These are phyloP conservation scores for Venturia canescens DNA, from an alignment of 1,140 invertebrate genomes.

Conservation along the genomic window DNA sequence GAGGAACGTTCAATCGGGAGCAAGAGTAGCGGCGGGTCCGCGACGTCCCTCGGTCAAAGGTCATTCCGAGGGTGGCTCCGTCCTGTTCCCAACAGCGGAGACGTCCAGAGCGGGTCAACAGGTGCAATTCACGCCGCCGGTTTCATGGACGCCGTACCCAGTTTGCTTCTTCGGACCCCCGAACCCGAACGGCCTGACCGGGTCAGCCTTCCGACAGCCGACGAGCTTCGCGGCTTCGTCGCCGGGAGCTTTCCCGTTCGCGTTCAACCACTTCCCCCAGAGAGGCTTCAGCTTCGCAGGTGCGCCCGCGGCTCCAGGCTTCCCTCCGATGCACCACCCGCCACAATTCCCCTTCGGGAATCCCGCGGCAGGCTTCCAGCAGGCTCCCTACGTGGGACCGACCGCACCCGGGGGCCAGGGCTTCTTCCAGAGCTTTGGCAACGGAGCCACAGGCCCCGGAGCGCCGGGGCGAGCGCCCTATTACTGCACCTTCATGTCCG, in stretches of 20 bases:
- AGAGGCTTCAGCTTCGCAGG: neutral
- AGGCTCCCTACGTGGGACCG: neutral
- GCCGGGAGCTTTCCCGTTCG: neutral
- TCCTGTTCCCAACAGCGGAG: constrained; percentile 48
- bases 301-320: neutral
- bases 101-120: constrained; percentile 57
- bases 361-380: neutral
- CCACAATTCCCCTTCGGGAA: constrained; percentile 28
- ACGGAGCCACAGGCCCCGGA: constrained; percentile 22
- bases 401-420: constrained; percentile 11
- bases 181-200: neutral
- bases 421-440: neutral
- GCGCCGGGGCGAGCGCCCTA: constrained; percentile 40
- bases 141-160: constrained; percentile 53
- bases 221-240: constrained; percentile 39
- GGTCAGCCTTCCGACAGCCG: neutral
- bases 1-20: neutral
- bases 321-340: neutral
- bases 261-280: neutral
- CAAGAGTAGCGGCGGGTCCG: constrained; percentile 26
- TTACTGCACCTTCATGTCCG: constrained; percentile 63
- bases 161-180: constrained; percentile 57
- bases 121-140: constrained; percentile 48
- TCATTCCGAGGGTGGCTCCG: constrained; percentile 30
- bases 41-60: constrained; percentile 18